Conservation (phyloP, 2,888 invertebrate genomes). For the Leptopilina myrica region DNA sequence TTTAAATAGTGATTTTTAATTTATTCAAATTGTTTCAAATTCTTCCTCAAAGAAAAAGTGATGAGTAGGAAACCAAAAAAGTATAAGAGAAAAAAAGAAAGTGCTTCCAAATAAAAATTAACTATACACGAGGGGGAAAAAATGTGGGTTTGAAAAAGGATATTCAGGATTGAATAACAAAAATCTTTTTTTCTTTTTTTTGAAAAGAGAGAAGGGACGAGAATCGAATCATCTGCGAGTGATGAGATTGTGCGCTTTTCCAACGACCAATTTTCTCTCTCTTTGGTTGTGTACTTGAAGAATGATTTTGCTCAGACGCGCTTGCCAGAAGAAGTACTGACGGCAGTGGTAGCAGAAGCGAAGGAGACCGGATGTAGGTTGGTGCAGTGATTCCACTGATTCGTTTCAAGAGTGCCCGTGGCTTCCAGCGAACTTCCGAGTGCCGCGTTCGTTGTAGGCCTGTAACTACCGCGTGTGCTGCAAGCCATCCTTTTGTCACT, state of each 20-base stretch:
- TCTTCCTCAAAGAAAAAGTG: no score
- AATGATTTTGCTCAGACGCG: slow-evolving; percentile 36
- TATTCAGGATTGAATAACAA: not conserved
- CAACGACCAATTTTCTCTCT: slow-evolving; percentile 23
- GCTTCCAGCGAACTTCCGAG: slow-evolving; percentile 70
- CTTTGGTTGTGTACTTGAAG: slow-evolving; percentile 20
- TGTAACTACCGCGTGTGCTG: slow-evolving; percentile 40
- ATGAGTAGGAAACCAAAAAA: no score
- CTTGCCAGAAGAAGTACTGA: slow-evolving; percentile 26
- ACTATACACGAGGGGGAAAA: not conserved
- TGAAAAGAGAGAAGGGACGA: not conserved
- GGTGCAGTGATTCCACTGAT: slow-evolving; percentile 70
- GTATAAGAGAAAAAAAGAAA: not conserved
- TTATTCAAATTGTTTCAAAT: no score
- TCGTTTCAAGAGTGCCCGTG: slow-evolving; percentile 65
- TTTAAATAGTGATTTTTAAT: no score
- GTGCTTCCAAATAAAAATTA: not conserved
- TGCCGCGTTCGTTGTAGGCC: slow-evolving; percentile 57
- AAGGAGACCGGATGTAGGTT: slow-evolving; percentile 68
- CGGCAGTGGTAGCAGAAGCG: slow-evolving; percentile 41
- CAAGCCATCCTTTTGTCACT: slow-evolving; percentile 7
- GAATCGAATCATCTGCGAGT: slow-evolving; percentile 3
- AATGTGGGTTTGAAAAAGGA: not conserved
- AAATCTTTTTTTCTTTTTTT: no score
- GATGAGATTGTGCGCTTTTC: slow-evolving; percentile 32